Evolutionary conservation across 2,113 vertebrate genomes (phyloP).

Genomic region (Acrocephalus kingi): DNA sequence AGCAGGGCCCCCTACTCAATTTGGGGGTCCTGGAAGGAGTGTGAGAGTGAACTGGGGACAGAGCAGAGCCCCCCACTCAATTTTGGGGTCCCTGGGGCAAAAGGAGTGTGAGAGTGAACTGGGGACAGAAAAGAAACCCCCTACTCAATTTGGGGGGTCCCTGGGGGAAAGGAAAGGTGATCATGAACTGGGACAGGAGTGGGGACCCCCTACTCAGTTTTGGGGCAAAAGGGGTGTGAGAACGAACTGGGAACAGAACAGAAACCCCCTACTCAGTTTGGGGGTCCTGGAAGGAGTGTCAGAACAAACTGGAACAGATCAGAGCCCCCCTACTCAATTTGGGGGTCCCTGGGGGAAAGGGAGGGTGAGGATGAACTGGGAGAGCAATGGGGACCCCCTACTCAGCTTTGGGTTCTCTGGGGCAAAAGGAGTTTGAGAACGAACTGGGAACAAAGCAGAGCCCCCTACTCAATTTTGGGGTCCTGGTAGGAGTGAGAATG

Average conservation of each 20-base stretch:
- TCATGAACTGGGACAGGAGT: not conserved
- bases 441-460: not conserved
- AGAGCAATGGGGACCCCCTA: not conserved
- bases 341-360: not conserved
- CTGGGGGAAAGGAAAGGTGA: not conserved
- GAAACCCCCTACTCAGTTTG: not conserved
- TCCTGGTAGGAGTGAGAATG: too few relatives aligned
- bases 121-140: not conserved
- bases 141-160: not conserved
- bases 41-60: not conserved
- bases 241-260: not conserved
- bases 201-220: not conserved
- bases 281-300: not conserved
- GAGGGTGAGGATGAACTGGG: not conserved
- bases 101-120: not conserved
- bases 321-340: too few relatives aligned
- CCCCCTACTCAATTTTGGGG: too few relatives aligned
- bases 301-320: too few relatives aligned
- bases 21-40: not conserved
- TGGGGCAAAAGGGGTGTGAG: not conserved
- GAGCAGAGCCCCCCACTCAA: not conserved
- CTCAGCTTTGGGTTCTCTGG: not conserved
- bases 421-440: not conserved
- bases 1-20: not conserved
- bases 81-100: not conserved